These are phyloP conservation scores for Alfaro cultratus DNA, from an alignment of 2,797 vertebrate species.

Conservation along the genomic window DNA sequence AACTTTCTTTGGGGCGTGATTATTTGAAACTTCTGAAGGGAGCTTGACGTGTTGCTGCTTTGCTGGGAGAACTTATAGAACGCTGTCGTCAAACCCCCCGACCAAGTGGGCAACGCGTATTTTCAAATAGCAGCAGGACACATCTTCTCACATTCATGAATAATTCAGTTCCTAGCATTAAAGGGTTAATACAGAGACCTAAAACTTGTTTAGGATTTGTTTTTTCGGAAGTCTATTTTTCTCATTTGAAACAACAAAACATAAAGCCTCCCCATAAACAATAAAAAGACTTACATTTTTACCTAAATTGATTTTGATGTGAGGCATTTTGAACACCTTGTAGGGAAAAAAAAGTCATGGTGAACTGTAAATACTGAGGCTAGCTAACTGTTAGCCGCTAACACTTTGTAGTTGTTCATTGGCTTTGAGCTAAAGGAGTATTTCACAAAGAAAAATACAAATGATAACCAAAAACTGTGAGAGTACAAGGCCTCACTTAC, in stretches of 20 bases:
- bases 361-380: not conserved
- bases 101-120: not conserved
- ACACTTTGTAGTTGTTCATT: not conserved
- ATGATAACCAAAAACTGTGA: not conserved
- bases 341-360: not conserved
- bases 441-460: not conserved
- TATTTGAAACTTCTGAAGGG: constrained; percentile 53
- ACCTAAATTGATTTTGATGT: not conserved
- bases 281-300: not conserved
- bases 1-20: constrained; percentile 59
- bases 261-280: not conserved
- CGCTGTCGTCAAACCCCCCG: not conserved
- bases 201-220: not conserved
- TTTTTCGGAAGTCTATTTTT: not conserved
- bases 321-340: not conserved
- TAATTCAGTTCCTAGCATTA: not conserved
- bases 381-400: not conserved
- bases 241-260: not conserved
- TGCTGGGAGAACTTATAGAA: constrained; percentile 22
- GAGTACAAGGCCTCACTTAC: not conserved
- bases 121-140: not conserved
- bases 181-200: not conserved
- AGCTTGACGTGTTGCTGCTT: constrained; percentile 45
- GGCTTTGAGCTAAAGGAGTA: not conserved
- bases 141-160: not conserved